Evolutionary conservation across 2,113 vertebrate genomes (phyloP), one percentile per base, ranked within the genome.

Genomic region (Cyphomyrus plagiostoma): DNA sequence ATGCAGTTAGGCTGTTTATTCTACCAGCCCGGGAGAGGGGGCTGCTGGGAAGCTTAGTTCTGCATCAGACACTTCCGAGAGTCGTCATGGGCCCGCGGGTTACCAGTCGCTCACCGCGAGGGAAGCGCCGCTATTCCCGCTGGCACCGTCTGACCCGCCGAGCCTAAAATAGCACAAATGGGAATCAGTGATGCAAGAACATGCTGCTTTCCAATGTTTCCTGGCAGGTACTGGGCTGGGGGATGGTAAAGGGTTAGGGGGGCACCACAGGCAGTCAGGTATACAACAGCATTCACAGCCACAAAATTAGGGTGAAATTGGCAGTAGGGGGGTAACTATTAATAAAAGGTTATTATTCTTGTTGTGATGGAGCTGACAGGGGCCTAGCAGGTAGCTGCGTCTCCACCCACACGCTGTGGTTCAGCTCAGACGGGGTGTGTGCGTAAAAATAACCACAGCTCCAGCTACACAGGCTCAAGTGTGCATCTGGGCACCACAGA

Each of bases 41-140:
- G 80, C 35, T 80, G 82, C 82, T 84, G 82, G 82, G 82, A 45
- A 84, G 39, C 82, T 48, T 84, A n/a, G 82, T 84, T 84, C 82
- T 84, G 82, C 7, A 84, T 45, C 82, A 46, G 19, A 39, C 42
- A 42, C 77, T 82, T 82, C 77, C 21, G 39, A 82, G 77, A 45
- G 77, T 23, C 42, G 26, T 70, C 62, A 70, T 70, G 74, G 74
- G 35, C 30, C 30, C 39, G 19, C 74, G 35, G 74, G 74, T 80
- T 42, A 19, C 30, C 74, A 80, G 74, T 80, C 30, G 74, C 74
- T 80, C 30, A 5, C 74, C 1, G 74, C 30, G 1, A 39, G 74
- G 30, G 74, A 80, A 80, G 74, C 19, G 74, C 42, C 45, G 45
- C 82, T 84, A 19, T 48, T 84, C 82, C 82, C 10, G 42, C 82